Evolutionary conservation across 2,888 invertebrate species (phyloP), one percentile per base, ranked within the genome.

Genomic region (Oxytorus armatus): DNA sequence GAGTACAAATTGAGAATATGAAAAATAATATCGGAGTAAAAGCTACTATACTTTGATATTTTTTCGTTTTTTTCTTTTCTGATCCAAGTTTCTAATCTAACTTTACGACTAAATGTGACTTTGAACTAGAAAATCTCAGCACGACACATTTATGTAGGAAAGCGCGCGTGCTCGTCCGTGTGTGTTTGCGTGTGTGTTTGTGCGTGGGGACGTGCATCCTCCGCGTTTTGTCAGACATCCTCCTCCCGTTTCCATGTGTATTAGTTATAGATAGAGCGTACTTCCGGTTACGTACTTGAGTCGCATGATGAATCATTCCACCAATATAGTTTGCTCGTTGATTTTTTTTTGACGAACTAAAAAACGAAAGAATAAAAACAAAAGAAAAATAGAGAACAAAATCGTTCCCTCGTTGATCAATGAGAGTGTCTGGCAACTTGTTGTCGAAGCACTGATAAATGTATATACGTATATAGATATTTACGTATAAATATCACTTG

Each of bases 291-390:
- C 78, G 21, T 63, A 80, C 80, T 77, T 69, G 76, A 73, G 73
- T 47, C 61, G 47, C 80, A 80, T 80, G 73, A 77, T 80, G 80
- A 80, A 80, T 80, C 80, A 80, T 80, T 80, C 80, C 76, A 79
- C 61, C 68, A 69, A 63, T 21, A 73, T 63, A 57, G 59, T 10
- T 55, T 1, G 36, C 59, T n/a, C 44, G 29, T 25, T 7, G 25
- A n/a, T 11, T 51, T 21, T 33, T 51, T 16, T 59, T 59, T 55
- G 33, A 10, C 44, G 44, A 55, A 44, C 21, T 53, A 36, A 1
- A 16, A 55, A 25, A 21, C 7, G 14, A 2, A 1, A 14, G 39
- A 1, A 8, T 47, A 1, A 21, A 1, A 7, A 16, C 49, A n/a
- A n/a, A n/a, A n/a, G n/a, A n/a, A n/a, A n/a, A n/a, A n/a, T n/a